Conservation (phyloP, 2,888 invertebrate species). For the Cheilosia grossa region DNA sequence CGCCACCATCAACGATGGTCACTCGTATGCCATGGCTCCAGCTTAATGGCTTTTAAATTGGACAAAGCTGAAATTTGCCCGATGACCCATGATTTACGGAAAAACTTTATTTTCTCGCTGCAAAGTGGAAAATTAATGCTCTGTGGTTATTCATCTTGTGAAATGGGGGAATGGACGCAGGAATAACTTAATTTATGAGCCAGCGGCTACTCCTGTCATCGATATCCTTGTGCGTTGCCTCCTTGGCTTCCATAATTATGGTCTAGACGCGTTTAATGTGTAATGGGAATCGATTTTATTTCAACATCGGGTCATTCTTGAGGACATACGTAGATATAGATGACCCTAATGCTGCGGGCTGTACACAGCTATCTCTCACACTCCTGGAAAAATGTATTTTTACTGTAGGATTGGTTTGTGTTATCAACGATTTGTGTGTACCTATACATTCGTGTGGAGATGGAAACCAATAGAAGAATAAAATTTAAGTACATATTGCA, state of each 20-base stretch:
- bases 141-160: not conserved
- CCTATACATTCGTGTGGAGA: too few relatives aligned
- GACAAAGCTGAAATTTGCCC: conserved; percentile 32
- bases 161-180: not conserved
- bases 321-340: not conserved
- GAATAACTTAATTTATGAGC: conserved; percentile 45
- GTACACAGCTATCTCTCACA: not conserved
- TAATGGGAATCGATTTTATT: conserved; percentile 56
- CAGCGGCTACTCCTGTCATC: not conserved
- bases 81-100: conserved; percentile 61
- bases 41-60: conserved; percentile 68
- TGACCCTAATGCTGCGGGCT: conserved; percentile 14
- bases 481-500: too few relatives aligned
- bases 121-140: conserved; percentile 53
- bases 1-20: conserved; percentile 3
- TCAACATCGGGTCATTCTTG: conserved; percentile 45
- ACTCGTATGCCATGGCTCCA: conserved; percentile 6
- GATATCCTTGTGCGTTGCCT: conserved; percentile 46
- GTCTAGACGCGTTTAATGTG: conserved; percentile 37
- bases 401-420: too few relatives aligned
- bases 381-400: too few relatives aligned
- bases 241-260: conserved; percentile 35
- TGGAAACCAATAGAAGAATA: too few relatives aligned
- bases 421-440: too few relatives aligned
- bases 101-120: conserved; percentile 42